Percentiles rank a stretch among this genome's conserved stretches.
These are phyloP conservation scores for Scophthalmus maximus DNA, from an alignment of 2,113 vertebrate genomes.

Conservation along the genomic window DNA sequence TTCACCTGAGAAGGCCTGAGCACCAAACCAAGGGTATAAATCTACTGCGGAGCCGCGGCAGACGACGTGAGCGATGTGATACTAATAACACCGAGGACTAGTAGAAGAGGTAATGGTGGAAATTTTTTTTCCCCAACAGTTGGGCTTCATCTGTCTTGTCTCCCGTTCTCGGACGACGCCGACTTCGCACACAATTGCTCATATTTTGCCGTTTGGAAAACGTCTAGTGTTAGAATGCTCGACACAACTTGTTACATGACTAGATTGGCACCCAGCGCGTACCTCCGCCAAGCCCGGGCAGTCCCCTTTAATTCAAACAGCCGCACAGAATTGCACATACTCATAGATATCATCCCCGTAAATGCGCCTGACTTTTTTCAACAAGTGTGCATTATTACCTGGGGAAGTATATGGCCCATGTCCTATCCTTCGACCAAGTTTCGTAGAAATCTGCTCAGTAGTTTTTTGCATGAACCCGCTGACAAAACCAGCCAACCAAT, in stretches of 20 bases:
- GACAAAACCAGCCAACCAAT: no score
- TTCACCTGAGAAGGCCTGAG: conserved; percentile 60
- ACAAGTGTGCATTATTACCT: no score
- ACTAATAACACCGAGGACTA: conserved; percentile 52
- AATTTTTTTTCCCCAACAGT: conserved; percentile 37
- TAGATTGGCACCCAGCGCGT: no score
- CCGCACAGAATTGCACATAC: no score
- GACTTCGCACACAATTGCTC: conserved; percentile 13
- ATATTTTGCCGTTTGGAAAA: conserved; percentile 24
- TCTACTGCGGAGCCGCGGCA: conserved; percentile 59
- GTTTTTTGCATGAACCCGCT: no score
- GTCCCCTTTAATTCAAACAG: no score
- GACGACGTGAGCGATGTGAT: conserved; percentile 64
- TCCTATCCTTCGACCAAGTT: no score
- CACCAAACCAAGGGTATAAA: conserved; percentile 69
- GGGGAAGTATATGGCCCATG: no score
- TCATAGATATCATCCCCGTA: no score
- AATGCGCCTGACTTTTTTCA: no score
- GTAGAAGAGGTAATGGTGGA: conserved; percentile 40
- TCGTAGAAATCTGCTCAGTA: no score
- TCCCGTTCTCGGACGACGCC: conserved; percentile 33
- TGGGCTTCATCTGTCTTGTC: conserved; percentile 50
- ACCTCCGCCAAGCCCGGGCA: no score
- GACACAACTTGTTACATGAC: not conserved
- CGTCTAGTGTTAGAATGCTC: not conserved